Conservation (phyloP, 2,113 vertebrate genomes). For the Toxostoma redivivum region DNA sequence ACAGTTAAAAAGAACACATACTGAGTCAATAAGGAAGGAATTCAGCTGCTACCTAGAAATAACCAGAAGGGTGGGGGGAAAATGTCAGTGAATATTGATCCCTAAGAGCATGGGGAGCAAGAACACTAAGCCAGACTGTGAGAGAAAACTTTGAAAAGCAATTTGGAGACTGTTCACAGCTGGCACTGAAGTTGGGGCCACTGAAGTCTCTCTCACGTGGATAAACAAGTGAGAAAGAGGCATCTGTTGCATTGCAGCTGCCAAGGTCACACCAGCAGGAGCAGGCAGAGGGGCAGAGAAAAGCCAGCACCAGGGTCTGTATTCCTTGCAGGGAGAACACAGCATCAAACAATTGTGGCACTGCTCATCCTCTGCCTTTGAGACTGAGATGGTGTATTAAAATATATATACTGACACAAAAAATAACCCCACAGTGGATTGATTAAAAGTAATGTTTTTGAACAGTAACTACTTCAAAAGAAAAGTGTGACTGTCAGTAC, state of each 20-base stretch:
- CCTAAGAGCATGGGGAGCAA: background rate
- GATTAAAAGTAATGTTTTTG: background rate
- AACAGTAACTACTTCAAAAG: background rate
- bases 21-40: background rate
- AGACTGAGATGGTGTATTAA: background rate
- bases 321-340: background rate
- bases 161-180: background rate
- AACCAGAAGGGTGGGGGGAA: background rate
- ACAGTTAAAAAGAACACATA: background rate
- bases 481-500: background rate
- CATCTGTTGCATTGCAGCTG: conserved; percentile 30
- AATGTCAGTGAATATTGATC: background rate
- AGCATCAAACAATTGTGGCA: background rate
- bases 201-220: background rate
- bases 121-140: background rate
- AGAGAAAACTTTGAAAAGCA: conserved; percentile 23
- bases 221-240: conserved; percentile 44
- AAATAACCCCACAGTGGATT: background rate
- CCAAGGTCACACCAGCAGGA: conserved; percentile 58
- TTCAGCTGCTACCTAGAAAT: background rate
- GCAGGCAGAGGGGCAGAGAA: background rate
- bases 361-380: background rate
- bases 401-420: background rate
- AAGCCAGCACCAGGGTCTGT: background rate
- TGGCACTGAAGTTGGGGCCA: conserved; percentile 24